Base-by-base conservation (phyloP, 2,797 vertebrate species). In the Erethizon dorsatum region DNA sequence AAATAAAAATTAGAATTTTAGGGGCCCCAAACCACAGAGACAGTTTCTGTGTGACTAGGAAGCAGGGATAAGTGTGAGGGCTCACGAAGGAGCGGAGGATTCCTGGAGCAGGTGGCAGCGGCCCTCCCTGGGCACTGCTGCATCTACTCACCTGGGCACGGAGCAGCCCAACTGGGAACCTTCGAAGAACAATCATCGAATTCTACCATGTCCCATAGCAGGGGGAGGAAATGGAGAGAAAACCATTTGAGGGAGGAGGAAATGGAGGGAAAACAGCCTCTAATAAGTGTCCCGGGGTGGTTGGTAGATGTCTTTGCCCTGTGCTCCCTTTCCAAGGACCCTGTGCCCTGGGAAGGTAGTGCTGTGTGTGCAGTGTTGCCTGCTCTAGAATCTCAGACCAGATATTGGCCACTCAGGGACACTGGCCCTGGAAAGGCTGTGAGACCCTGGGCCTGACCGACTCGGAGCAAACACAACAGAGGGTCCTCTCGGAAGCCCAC, bases 1-100 rank as follows among this genome's bases (percentile, higher is more conserved):
- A 59, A 80, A 88, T 47, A 45, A 71, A 97, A 87, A 47, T 45
- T 26, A 65, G 57, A 87, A 89, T 54, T 45, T 65, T 84, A 92
- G 94, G 90, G 77, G 33, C 65, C 14, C 14, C 26, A 77, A 80
- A 83, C 41, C 47, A 50, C 71, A 59, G 33, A 52, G 65, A 82
- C 0, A 52, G 78, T 93, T 94, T 54, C 63, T 18, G 57, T 6
- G 22, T 10, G 57, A 56, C n/a, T 0, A 79, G 47, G 91, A 94
- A 88, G n/a, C 31, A 45, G 24, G 57, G 54, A 90, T 52, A 59
- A 77, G 52, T 1, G n/a, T 5, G 52, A 79, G 52, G n/a, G 75
- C 78, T 20, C 0, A 7, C 7, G 8, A 63, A 47, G 14, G 63
- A 65, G 33, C 15, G 52, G 47, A 57, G 85, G 78, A 59, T 63